These are phyloP conservation scores for Subacronicta megacephala DNA, from an alignment of 2,888 invertebrate species.

Conservation along the genomic window DNA sequence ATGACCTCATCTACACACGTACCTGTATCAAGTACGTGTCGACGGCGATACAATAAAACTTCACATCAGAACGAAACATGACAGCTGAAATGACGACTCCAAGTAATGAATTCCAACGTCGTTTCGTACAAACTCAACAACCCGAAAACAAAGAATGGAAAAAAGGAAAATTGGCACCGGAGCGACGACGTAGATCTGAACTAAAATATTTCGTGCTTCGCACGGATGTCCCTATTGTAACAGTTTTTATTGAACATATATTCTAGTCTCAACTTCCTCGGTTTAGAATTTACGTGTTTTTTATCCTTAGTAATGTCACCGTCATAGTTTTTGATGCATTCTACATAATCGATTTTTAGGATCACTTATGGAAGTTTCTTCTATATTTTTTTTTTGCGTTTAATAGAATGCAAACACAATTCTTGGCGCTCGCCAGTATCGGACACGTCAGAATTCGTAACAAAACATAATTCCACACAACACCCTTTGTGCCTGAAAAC, in stretches of 20 bases:
- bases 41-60: constrained; percentile 31
- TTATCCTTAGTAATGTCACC: constrained; percentile 40
- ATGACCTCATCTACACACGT: constrained; percentile 32
- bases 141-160: constrained; percentile 74
- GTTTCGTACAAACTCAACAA: constrained; percentile 70
- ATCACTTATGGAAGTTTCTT: constrained; percentile 44
- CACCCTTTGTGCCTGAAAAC: constrained; percentile 76
- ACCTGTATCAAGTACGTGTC: constrained; percentile 16
- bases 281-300: constrained; percentile 48
- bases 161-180: constrained; percentile 75
- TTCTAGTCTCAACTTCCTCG: constrained; percentile 57
- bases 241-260: constrained; percentile 65
- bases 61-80: constrained; percentile 36
- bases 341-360: constrained; percentile 41
- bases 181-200: constrained; percentile 69
- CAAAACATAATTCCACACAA: constrained; percentile 74
- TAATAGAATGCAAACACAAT: constrained; percentile 48
- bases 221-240: constrained; percentile 54
- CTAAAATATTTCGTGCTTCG: constrained; percentile 66
- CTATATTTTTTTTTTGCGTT: constrained; percentile 38
- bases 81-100: constrained; percentile 46
- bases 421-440: constrained; percentile 44
- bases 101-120: constrained; percentile 67
- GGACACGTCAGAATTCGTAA: constrained; percentile 67
- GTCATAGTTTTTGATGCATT: constrained; percentile 43